Evolutionary conservation across 2,113 vertebrate genomes (phyloP).

Genomic region (Cricetomys ansorgei): DNA sequence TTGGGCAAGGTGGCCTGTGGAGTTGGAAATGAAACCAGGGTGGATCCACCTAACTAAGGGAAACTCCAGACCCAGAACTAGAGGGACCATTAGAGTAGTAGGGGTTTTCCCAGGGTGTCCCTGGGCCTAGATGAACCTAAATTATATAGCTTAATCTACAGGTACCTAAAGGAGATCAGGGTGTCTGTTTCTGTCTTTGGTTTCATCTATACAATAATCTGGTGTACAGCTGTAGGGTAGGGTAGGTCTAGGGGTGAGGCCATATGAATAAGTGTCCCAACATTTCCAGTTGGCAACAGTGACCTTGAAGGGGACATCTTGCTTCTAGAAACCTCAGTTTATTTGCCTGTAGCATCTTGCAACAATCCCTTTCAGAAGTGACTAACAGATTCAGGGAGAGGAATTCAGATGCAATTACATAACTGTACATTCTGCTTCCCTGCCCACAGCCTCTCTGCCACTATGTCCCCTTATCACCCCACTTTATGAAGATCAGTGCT

Average conservation of each 20-base stretch:
- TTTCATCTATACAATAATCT: not conserved
- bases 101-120: not conserved
- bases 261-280: accelerated
- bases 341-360: not conserved
- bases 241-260: not conserved
- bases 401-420: not conserved
- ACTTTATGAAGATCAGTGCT: not conserved
- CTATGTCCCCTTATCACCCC: not conserved
- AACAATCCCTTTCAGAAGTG: not conserved
- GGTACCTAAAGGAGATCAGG: not conserved
- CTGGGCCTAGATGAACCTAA: not conserved
- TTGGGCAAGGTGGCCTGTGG: conserved; percentile 63
- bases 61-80: not conserved
- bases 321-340: not conserved
- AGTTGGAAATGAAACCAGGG: not conserved
- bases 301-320: not conserved
- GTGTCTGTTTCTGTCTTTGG: not conserved
- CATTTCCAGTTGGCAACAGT: not conserved
- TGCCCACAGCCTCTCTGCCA: not conserved
- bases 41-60: not conserved
- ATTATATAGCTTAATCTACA: not conserved
- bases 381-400: not conserved
- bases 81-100: not conserved
- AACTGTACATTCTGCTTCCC: not conserved
- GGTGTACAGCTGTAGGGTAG: not conserved